A percentile compares a stretch with the other conserved stretches of the same genome.
These are phyloP conservation scores for Otocyon megalotis DNA, from an alignment of 2,113 vertebrate genomes.

Conservation along the genomic window DNA sequence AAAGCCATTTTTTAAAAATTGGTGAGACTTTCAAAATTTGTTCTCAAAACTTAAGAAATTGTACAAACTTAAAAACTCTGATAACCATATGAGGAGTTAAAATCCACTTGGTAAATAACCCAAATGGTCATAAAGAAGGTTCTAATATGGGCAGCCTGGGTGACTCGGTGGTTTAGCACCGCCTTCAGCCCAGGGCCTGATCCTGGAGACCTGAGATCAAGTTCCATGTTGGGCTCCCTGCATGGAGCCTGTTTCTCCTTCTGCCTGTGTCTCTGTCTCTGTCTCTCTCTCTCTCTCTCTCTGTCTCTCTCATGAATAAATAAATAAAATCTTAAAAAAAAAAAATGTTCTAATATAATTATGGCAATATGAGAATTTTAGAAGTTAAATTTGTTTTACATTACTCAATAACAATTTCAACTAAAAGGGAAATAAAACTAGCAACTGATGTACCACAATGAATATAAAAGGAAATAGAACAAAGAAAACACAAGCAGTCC, in stretches of 20 bases:
- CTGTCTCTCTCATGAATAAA: no score
- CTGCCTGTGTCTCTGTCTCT: no score
- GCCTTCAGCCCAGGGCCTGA: no score
- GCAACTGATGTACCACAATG: not conserved
- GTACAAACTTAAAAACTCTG: not conserved
- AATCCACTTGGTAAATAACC: not conserved
- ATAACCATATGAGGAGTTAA: conserved; percentile 41
- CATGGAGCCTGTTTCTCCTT: no score
- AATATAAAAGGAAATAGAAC: conserved; percentile 43
- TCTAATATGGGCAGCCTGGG: not conserved
- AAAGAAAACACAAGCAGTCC: conserved; percentile 37
- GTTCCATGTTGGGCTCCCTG: no score
- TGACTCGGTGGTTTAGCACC: no score
- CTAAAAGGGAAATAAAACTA: conserved; percentile 51
- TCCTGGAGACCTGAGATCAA: no score
- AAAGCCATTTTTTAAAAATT: conserved; percentile 46
- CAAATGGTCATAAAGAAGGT: not conserved
- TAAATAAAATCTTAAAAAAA: no score
- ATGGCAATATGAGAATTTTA: not conserved
- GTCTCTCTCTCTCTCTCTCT: no score
- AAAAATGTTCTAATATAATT: conserved; percentile 20
- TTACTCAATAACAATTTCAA: conserved; percentile 33
- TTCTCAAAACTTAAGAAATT: conserved; percentile 48
- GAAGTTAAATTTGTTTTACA: conserved; percentile 34
- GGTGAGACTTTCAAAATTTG: not conserved